Evolutionary conservation across 1,140 invertebrate genomes (phyloP).

Genomic region (Drosophila pseudoananassae): DNA sequence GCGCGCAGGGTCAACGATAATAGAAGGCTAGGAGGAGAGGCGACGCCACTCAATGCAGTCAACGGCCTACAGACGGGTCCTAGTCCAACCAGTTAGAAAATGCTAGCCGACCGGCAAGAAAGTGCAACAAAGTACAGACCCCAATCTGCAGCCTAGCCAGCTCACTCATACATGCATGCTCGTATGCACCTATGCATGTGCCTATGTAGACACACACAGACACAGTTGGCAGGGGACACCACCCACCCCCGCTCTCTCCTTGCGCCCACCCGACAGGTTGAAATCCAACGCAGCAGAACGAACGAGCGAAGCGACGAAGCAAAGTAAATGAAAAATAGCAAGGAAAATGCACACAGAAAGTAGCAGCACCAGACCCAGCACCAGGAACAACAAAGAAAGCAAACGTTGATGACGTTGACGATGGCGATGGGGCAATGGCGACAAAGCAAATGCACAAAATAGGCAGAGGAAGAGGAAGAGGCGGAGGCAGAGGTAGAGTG

Average conservation of each 20-base stretch:
- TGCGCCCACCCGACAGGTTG: slow-evolving; percentile 66
- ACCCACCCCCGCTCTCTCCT: slow-evolving; percentile 35
- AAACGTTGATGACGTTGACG: slow-evolving; percentile 43
- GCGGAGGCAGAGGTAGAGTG: slow-evolving; percentile 59
- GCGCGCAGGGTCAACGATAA: slow-evolving; percentile 78
- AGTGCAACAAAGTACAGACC: slow-evolving; percentile 79
- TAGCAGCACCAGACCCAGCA: not conserved
- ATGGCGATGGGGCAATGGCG: slow-evolving; percentile 25
- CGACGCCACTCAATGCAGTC: slow-evolving; percentile 67
- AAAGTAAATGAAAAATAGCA: slow-evolving; percentile 73
- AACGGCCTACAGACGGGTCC: slow-evolving; percentile 73
- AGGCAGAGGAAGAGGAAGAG: slow-evolving; percentile 22
- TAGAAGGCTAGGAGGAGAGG: slow-evolving; percentile 19
- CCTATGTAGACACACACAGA: not conserved
- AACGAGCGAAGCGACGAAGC: slow-evolving; percentile 58
- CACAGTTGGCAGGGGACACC: not conserved
- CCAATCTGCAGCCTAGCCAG: slow-evolving; percentile 56
- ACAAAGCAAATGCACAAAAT: slow-evolving; percentile 60
- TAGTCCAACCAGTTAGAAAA: slow-evolving; percentile 76
- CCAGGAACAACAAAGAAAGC: slow-evolving; percentile 45
- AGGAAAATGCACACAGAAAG: slow-evolving; percentile 66
- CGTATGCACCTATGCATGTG: not conserved
- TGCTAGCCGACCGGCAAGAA: slow-evolving; percentile 56
- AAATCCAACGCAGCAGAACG: slow-evolving; percentile 80
- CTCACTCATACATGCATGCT: slow-evolving; percentile 13